Conservation (phyloP, 2,797 vertebrate species). For the Thamnophis elegans region DNA sequence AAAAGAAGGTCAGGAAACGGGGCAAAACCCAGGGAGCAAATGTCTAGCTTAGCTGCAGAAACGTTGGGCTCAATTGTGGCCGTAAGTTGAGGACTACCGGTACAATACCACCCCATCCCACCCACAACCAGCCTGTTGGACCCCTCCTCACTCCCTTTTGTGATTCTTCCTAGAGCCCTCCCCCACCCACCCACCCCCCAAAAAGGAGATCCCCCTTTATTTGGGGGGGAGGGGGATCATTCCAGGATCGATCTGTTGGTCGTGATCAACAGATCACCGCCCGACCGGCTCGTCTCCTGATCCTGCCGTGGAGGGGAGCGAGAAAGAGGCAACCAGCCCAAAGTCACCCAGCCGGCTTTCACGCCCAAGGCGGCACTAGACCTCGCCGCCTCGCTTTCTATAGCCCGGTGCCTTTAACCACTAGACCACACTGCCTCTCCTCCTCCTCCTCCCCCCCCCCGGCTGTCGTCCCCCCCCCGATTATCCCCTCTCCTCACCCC, state of each 20-base stretch:
- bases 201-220: background rate
- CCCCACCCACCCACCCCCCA: too few relatives aligned
- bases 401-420: background rate
- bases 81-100: background rate
- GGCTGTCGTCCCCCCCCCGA: background rate
- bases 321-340: background rate
- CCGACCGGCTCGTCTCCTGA: background rate
- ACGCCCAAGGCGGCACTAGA: background rate
- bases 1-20: background rate
- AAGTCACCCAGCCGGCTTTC: background rate
- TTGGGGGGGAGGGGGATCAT: background rate
- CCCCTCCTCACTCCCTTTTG: background rate
- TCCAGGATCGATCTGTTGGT: background rate
- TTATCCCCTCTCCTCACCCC: background rate
- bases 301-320: background rate
- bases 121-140: background rate
- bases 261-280: background rate
- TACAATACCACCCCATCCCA: too few relatives aligned
- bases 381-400: background rate
- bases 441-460: background rate
- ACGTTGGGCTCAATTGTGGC: background rate
- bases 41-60: background rate
- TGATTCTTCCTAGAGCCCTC: background rate
- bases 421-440: background rate
- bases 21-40: background rate